These are phyloP conservation scores for Anguilla japonica DNA, from an alignment of 2,113 vertebrate species.

Conservation along the genomic window DNA sequence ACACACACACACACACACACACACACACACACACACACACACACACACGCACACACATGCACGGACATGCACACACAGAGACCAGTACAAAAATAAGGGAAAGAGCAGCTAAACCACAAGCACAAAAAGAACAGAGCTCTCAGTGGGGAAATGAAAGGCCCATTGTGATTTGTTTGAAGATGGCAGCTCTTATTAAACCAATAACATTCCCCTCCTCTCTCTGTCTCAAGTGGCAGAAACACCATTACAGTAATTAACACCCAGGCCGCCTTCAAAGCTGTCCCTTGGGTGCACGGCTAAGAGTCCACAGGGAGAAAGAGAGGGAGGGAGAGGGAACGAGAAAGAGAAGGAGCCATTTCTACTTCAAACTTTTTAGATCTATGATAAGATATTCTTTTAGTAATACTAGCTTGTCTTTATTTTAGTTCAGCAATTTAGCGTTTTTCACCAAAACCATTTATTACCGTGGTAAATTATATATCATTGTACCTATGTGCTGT, in stretches of 20 bases:
- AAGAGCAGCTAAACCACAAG: not conserved
- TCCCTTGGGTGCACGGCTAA: not conserved
- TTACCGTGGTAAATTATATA: not conserved
- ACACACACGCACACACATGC: slow-evolving; percentile 9
- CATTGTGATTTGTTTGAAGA: slow-evolving; percentile 18
- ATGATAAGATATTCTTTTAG: not conserved
- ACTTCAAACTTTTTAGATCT: not conserved
- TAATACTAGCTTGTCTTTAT: not conserved
- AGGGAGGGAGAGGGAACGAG: not conserved
- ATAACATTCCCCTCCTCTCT: not conserved
- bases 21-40: not conserved
- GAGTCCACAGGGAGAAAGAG: slow-evolving; percentile 14
- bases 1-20: not conserved
- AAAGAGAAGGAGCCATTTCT: not conserved
- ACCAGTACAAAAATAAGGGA: not conserved
- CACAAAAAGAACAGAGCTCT: not conserved
- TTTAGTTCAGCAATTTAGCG: not conserved
- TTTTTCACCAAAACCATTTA: not conserved
- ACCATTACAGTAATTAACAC: slow-evolving; percentile 32
- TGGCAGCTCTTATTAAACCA: slow-evolving; percentile 30
- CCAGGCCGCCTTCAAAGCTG: slow-evolving; percentile 16
- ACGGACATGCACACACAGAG: not conserved
- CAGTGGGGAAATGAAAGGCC: slow-evolving; percentile 14
- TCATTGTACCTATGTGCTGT: not conserved
- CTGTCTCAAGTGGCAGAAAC: not conserved